Evolutionary conservation across 35 echinoderm and acorn worm genomes (phyloP).

Genomic region (Ophiothrix spiculata): DNA sequence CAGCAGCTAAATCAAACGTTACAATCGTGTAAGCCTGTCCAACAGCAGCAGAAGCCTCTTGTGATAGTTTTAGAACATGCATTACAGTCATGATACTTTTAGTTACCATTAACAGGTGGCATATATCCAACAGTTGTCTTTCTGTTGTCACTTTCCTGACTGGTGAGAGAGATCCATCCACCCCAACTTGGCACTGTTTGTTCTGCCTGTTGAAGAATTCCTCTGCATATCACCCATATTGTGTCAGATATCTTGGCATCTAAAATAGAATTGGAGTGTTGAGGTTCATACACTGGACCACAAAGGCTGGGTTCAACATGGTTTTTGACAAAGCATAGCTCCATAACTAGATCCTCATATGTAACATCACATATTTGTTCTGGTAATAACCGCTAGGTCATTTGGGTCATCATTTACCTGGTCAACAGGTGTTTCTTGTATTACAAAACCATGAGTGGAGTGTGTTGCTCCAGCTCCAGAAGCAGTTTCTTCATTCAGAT

Average conservation of each 20-base stretch:
- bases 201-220: not conserved
- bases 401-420: constrained; percentile 16
- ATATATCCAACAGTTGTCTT: constrained; percentile 28
- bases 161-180: constrained; percentile 32
- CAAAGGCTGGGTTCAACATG: constrained; percentile 49
- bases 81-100: constrained; percentile 48
- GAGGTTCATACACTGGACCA: constrained; percentile 1
- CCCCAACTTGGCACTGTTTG: constrained; percentile 36
- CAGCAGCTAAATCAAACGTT: no score
- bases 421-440: constrained; percentile 28
- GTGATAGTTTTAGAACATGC: constrained; percentile 54
- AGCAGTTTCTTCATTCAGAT: constrained; percentile 54
- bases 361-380: constrained; percentile 45
- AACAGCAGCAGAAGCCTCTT: constrained; percentile 49
- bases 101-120: constrained; percentile 47
- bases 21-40: constrained; percentile 68
- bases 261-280: constrained; percentile 9
- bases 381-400: not conserved
- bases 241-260: constrained; percentile 36
- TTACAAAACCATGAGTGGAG: constrained; percentile 45
- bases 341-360: constrained; percentile 35
- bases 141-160: not conserved
- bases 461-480: constrained; percentile 58
- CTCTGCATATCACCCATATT: constrained; percentile 33
- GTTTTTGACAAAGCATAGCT: constrained; percentile 58